Base-by-base conservation (phyloP, 2,797 vertebrate species). In the Bothrops alternatus region DNA sequence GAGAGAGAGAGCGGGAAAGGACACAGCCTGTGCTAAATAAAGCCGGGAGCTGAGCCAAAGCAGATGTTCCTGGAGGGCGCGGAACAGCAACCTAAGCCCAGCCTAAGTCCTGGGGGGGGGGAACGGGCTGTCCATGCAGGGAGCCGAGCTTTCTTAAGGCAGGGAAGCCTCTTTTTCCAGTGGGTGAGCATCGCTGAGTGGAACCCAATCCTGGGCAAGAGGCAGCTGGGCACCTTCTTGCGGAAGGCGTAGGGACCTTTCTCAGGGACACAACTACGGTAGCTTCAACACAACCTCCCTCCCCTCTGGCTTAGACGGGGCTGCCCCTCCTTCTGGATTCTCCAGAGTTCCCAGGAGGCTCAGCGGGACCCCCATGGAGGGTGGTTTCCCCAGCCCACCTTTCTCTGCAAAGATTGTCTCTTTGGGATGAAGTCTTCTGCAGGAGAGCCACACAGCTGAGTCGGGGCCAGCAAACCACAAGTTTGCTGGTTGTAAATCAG, bases 1-100 rank as follows among this genome's bases (percentile, higher is more conserved):
- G 6, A 26, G 86, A 37, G 58, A 91, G 58, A 91, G 73, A n/a
- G 90, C 28, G 56, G n/a, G 56, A n/a, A 8, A 53, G 47, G n/a
- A 47, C 78, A 3, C 4, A 7, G 91, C 47, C 93, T 2, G 0
- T 60, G 94, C 90, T 93, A 91, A 94, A 93, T 90, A 93, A 96
- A 94, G 90, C 88, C 0, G 0, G 50, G 69, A 57, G 58, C 87
- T 73, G 85, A 1, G 47, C 94, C 93, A 23, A 0, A 47, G 0
- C 1, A 91, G 94, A 37, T 14, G 90, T 57, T 69, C 0, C 26
- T 6, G 0, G 42, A 86, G 61, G 65, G 2, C 0, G 6, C 8
- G 65, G 86, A 0, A 42, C 23, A 20, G 0, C 16, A 0, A 0
- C 90, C 0, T 1, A 14, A 26, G n/a, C 47, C 11, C 57, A 53